These are phyloP conservation scores for Psittacula derbiana DNA, from an alignment of 2,797 vertebrate species.

Conservation along the genomic window DNA sequence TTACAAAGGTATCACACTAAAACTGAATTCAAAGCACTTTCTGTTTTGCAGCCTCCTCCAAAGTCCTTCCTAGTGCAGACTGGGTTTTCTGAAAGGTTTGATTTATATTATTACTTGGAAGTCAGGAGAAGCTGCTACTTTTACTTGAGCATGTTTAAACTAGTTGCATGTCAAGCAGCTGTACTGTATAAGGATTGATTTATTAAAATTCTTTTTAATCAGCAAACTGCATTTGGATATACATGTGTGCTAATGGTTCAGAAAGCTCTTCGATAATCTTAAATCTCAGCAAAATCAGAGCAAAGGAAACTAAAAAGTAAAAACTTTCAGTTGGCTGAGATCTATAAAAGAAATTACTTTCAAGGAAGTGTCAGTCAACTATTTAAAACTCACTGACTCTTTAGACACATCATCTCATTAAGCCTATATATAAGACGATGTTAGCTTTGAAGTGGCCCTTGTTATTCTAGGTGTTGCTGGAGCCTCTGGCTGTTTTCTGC, in stretches of 20 bases:
- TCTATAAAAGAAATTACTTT: conserved; percentile 21
- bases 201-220: background rate
- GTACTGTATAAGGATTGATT: background rate
- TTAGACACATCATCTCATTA: background rate
- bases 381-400: conserved; percentile 13
- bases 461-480: background rate
- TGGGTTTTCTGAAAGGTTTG: background rate
- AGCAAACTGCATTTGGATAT: background rate
- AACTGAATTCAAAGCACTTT: background rate
- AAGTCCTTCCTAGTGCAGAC: background rate
- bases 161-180: background rate
- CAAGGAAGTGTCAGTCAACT: background rate
- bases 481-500: background rate
- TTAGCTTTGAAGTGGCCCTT: background rate
- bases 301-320: background rate
- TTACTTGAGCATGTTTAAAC: background rate
- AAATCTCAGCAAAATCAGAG: background rate
- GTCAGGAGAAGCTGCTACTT: background rate
- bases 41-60: background rate
- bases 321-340: background rate
- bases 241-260: background rate
- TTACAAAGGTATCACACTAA: background rate
- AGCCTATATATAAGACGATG: background rate
- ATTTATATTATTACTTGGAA: background rate
- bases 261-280: background rate